Conservation (phyloP, 2,888 invertebrate species). For the Marronus borbonicus region DNA sequence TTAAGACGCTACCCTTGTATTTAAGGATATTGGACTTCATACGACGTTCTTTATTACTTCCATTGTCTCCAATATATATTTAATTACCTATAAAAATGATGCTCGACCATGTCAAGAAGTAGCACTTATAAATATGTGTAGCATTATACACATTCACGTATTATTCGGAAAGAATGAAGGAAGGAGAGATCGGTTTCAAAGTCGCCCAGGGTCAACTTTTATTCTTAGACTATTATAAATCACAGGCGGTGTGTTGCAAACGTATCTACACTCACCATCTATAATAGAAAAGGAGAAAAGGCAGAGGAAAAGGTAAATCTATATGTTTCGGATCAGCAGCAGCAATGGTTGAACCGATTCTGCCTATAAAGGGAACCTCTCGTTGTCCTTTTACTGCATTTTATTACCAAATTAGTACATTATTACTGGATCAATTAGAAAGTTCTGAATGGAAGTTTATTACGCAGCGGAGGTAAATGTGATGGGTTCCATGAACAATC, state of each 20-base stretch:
- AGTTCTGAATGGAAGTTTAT: slow-evolving; percentile 37
- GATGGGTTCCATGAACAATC: background rate
- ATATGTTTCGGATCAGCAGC: slow-evolving; percentile 13
- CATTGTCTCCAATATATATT: slow-evolving; percentile 6
- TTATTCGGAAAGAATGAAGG: slow-evolving; percentile 48
- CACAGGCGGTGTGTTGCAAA: slow-evolving; percentile 45
- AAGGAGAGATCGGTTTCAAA: slow-evolving; percentile 51
- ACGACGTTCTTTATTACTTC: background rate
- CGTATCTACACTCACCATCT: slow-evolving; percentile 20
- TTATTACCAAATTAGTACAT: slow-evolving; percentile 35
- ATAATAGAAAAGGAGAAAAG: slow-evolving; percentile 26
- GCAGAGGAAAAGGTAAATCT: slow-evolving; percentile 24
- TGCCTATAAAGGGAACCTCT: slow-evolving; percentile 3
- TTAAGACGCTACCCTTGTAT: background rate
- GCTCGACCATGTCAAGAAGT: slow-evolving; percentile 8
- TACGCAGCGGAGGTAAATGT: background rate
- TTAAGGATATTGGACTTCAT: background rate
- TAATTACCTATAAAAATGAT: slow-evolving; percentile 25
- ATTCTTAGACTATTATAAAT: slow-evolving; percentile 48
- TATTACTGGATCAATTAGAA: slow-evolving; percentile 31
- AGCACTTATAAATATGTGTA: background rate
- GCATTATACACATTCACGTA: slow-evolving; percentile 20
- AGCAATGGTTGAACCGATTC: background rate
- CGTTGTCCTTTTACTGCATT: slow-evolving; percentile 21
- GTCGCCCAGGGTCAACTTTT: slow-evolving; percentile 52